These are phyloP conservation scores for Oceanodroma tethys DNA, from an alignment of 2,113 vertebrate genomes.

Conservation along the genomic window DNA sequence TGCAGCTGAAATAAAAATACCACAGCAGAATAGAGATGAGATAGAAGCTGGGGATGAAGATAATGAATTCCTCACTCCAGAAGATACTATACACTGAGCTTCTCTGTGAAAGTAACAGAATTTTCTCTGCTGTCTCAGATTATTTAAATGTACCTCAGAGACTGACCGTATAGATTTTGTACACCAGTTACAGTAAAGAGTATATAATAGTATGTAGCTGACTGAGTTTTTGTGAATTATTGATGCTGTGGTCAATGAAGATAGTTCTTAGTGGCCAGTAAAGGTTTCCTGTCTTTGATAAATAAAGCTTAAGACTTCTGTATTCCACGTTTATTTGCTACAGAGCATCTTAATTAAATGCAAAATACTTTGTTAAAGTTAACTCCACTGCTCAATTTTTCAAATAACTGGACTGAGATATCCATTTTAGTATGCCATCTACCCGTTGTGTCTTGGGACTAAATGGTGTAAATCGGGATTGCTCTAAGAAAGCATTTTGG, in stretches of 20 bases:
- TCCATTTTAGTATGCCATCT: background rate
- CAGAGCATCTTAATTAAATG: background rate
- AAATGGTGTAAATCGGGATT: background rate
- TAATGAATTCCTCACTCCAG: background rate
- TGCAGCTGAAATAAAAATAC: background rate
- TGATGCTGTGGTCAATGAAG: background rate
- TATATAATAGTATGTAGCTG: background rate
- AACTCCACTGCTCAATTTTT: background rate
- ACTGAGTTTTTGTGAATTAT: conserved; percentile 31
- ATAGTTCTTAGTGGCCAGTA: background rate
- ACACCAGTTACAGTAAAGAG: background rate
- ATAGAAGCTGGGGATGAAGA: background rate
- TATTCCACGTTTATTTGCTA: background rate
- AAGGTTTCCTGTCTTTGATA: conserved; percentile 9
- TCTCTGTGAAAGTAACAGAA: background rate
- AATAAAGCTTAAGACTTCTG: background rate
- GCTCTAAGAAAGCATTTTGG: background rate
- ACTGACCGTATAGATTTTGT: background rate
- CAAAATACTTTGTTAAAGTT: background rate
- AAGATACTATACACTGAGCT: background rate
- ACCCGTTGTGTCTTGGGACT: background rate
- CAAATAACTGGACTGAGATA: background rate
- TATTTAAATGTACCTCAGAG: background rate
- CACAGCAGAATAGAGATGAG: background rate
- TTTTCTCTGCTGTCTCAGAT: background rate